Evolutionary conservation across 2,888 invertebrate species (phyloP).

Genomic region (Mythimna impura): DNA sequence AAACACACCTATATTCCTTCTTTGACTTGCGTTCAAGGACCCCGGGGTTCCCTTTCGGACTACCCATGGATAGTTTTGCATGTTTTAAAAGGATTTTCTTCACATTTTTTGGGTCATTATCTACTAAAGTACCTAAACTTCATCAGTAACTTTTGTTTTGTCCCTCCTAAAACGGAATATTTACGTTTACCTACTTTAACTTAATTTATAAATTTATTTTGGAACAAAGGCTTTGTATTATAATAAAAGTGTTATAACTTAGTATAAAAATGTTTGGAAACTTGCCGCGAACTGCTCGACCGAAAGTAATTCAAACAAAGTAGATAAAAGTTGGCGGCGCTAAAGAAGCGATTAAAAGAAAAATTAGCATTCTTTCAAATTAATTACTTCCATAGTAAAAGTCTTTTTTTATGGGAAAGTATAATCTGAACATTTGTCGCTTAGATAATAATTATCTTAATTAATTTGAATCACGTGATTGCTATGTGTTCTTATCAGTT

Average conservation of each 20-base stretch:
- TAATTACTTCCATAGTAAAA: slow-evolving; percentile 88
- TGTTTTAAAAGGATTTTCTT: not conserved
- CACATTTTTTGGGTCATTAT: not conserved
- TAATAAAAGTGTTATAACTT: slow-evolving; percentile 75
- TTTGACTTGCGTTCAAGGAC: too few species aligned
- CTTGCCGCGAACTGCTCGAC: slow-evolving; percentile 81
- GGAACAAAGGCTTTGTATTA: slow-evolving; percentile 71
- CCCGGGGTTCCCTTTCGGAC: too few species aligned
- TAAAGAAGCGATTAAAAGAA: slow-evolving; percentile 89
- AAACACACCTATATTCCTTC: too few species aligned
- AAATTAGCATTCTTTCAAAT: slow-evolving; percentile 89
- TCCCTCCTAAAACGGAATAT: slow-evolving; percentile 15
- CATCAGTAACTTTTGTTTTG: not conserved
- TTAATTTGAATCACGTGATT: slow-evolving; percentile 55
- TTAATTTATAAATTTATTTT: slow-evolving; percentile 59
- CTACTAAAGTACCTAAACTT: not conserved
- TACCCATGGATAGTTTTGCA: not conserved
- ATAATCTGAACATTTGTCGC: slow-evolving; percentile 78
- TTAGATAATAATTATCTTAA: slow-evolving; percentile 64
- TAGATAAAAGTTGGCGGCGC: slow-evolving; percentile 88
- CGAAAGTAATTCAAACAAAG: slow-evolving; percentile 89
- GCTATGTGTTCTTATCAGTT: not conserved
- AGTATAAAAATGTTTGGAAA: slow-evolving; percentile 78
- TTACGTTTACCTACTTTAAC: slow-evolving; percentile 29
- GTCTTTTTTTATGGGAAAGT: slow-evolving; percentile 84